Percentiles rank a stretch among this genome's conserved stretches.
phyloP scores from a whole-genome alignment of 2,797 vertebrate genomes.

The Oreortyx pictus region DNA sequence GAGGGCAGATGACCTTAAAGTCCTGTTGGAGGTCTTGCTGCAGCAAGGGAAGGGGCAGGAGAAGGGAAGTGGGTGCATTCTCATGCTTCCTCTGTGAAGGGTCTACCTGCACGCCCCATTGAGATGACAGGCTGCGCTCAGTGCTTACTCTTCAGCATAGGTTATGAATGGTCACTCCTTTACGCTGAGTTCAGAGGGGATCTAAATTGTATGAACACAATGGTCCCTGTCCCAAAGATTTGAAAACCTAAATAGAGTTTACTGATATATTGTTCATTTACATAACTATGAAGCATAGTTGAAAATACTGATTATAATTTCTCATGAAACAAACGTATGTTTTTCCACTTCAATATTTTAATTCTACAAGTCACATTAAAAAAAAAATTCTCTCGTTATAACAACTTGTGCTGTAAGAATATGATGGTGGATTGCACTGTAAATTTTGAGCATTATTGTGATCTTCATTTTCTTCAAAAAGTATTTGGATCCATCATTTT shows the following conservation, averaged over 20 bases:
- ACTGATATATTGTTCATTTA: background rate
- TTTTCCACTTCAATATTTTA: background rate
- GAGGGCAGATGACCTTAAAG: background rate
- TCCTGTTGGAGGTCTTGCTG: background rate
- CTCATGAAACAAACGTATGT: background rate
- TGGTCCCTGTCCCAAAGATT: background rate
- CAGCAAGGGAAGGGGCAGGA: background rate
- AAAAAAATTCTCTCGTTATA: background rate
- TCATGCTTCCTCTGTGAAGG: accelerated
- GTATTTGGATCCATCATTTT: background rate
- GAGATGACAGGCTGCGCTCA: background rate
- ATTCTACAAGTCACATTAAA: background rate
- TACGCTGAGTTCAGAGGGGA: background rate
- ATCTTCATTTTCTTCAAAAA: background rate
- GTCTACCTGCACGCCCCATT: accelerated
- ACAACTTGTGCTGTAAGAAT: background rate
- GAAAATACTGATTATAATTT: background rate
- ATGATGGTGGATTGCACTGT: background rate
- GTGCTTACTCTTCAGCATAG: background rate
- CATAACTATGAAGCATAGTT: background rate
- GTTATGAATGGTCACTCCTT: background rate
- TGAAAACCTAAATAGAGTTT: background rate
- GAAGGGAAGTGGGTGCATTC: accelerated
- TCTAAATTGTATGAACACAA: background rate
- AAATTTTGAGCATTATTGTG: background rate